A percentile compares a stretch with the other conserved stretches of the same genome.
These are phyloP conservation scores for Acanthosepion pharaonis DNA, from an alignment of 2,888 invertebrate species.

Conservation along the genomic window DNA sequence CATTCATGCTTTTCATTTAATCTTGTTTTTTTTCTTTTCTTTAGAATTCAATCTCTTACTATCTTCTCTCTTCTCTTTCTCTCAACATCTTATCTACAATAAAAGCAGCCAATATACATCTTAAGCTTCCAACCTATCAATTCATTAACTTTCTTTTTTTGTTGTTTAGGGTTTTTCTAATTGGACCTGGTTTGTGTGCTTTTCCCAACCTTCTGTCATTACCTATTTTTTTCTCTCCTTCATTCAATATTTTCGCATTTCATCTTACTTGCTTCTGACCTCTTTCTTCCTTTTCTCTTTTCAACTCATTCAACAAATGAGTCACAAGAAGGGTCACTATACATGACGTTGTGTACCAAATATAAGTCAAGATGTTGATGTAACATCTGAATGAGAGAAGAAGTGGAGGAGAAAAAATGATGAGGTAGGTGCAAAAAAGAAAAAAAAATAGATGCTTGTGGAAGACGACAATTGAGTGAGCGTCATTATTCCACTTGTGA, in stretches of 20 bases:
- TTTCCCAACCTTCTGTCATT: too few species aligned
- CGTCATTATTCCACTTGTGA: not conserved
- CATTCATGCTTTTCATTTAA: too few species aligned
- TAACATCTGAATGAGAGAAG: not conserved
- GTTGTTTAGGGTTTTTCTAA: not conserved
- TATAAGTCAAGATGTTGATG: conserved; percentile 21
- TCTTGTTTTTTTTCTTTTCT: too few species aligned
- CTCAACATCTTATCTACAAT: too few species aligned
- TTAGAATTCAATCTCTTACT: too few species aligned
- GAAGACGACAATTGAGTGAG: not conserved
- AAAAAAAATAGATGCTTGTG: not conserved
- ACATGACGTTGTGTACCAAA: not conserved
- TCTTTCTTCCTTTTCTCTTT: too few species aligned
- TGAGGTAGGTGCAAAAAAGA: not conserved
- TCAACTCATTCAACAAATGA: not conserved
- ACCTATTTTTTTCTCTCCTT: not conserved
- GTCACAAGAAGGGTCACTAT: not conserved
- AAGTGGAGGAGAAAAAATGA: not conserved
- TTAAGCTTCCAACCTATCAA: too few species aligned
- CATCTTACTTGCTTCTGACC: not conserved
- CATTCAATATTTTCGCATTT: not conserved
- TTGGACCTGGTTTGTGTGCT: too few species aligned
- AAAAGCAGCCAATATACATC: too few species aligned
- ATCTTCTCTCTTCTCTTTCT: too few species aligned
- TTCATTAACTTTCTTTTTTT: too few species aligned